Base-by-base conservation (phyloP, 2,113 vertebrate genomes). In the Zosterops japonicus region DNA sequence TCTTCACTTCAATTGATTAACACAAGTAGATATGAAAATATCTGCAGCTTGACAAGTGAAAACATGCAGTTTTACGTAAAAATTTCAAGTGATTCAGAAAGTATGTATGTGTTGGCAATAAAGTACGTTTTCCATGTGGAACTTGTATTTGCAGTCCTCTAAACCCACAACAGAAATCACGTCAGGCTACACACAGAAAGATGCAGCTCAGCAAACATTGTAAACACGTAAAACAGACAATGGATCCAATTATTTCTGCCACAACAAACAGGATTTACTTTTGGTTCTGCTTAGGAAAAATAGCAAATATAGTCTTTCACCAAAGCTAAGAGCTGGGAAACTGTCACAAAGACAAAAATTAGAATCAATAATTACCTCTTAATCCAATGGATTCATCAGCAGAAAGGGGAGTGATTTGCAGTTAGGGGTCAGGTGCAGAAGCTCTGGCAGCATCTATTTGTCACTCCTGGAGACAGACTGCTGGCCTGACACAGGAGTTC, bases 191-290 rank as follows among this genome's bases (percentile, higher is more conserved):
- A 24, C 67, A 59, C 8, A 77, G 36, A 33, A 36, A 61, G 14
- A 29, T 24, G 41, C 4, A 39, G 8, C 14, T 70, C 49, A 89
- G 35, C 18, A 86, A 49, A 22, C 46, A 87, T 61, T 59, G 91
- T 33, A 50, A 64, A n/a, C 31, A 44, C 0, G 0, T 50, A 42
- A 64, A 83, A 35, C 9, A 44, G 2, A 1, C 3, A 35, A 13
- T 14, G 7, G 15, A 52, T 47, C 33, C 33, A 41, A 52, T 57
- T 84, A 52, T 63, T 84, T 56, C 29, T 77, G 25, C 29, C 19
- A 11, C 8, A 77, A 55, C 9, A 50, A 77, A 46, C 10, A 52
- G 13, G 9, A 69, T 29, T 65, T 39, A 65, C 24, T 6, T 42
- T 55, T 36, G 13, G 13, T 24, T 57, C 50, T 39, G 8, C 36